Evolutionary conservation across 2,888 invertebrate species (phyloP), one percentile per base, ranked within the genome.

Genomic region (Andrena dorsata): DNA sequence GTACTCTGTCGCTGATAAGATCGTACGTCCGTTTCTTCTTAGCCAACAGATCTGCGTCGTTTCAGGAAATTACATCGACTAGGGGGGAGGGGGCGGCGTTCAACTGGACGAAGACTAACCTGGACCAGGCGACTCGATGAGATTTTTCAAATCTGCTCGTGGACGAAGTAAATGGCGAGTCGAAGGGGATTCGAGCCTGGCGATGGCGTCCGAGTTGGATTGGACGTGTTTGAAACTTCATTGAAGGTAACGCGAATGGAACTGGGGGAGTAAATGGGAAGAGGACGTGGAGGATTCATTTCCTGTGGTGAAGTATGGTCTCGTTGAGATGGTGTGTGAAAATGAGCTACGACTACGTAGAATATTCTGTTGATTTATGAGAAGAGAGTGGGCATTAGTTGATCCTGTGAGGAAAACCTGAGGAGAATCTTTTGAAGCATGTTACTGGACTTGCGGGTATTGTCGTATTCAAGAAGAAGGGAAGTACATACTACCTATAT

Each of bases 41-140:
- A 41, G 63, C 28, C 28, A 35, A 16, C 51, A n/a, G 8, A 7
- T 49, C 30, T 2, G 32, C 35, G 16, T 26, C 60, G 72, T 77
- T 74, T 74, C 66, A 30, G 65, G 65, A 82, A 86, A 82, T 86
- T 81, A 73, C 78, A 49, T 64, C 32, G 66, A 10, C 6, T 26
- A 4, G 8, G 30, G 58, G n/a, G 30, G 16, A 35, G 10, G n/a
- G 47, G 1, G 47, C 8, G 30, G 32, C 2, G 47, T 26, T 63
- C 60, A 10, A 69, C 26, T 58, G 64, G 28, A 61, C 30, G 10
- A 7, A 20, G 28, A 41, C 66, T 30, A 13, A 51, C 47, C 49
- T 10, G 3, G 13, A 1, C 32, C 8, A 0, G 32, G 30, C 49
- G 10, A 58, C 23, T 60, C 58, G n/a, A 60, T n/a, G 49, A 8